These are phyloP conservation scores for Enteromius thamalakanensis DNA, from an alignment of 2,797 vertebrate species.

Conservation along the genomic window DNA sequence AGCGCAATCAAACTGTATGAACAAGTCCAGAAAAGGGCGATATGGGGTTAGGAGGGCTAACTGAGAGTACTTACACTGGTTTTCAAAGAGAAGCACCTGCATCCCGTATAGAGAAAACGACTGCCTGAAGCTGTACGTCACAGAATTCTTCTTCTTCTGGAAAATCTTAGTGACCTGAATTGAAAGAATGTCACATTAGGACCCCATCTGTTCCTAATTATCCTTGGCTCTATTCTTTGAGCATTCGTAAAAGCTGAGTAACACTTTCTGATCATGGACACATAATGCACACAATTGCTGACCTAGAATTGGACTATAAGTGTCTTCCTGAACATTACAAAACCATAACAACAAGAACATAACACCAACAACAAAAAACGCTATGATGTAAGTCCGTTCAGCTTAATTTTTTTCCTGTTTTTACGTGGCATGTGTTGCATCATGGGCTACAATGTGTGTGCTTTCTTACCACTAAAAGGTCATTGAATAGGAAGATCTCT, in stretches of 20 bases:
- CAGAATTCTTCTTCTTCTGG: constrained; percentile 98
- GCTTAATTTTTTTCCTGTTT: neutral
- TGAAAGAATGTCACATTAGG: constrained; percentile 47
- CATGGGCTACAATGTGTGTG: neutral
- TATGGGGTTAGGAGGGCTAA: neutral
- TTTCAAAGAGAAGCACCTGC: constrained; percentile 96
- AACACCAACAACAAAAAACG: constrained; percentile 5
- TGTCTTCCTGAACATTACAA: neutral
- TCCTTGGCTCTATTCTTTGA: constrained; percentile 16
- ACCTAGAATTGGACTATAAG: constrained; percentile 29
- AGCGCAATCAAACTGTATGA: neutral
- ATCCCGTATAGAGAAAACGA: constrained; percentile 96
- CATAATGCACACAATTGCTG: constrained; percentile 5
- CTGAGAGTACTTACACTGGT: constrained; percentile 86
- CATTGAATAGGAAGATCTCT: constrained; percentile 98
- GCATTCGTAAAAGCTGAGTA: constrained; percentile 34
- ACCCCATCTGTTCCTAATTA: constrained; percentile 46
- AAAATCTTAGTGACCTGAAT: constrained; percentile 96
- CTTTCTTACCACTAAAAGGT: constrained; percentile 91
- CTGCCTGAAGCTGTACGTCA: constrained; percentile 97
- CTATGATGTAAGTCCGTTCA: neutral
- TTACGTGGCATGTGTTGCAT: neutral
- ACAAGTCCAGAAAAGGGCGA: neutral
- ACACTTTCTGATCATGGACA: constrained; percentile 38
- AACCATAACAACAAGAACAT: constrained; percentile 21